These are phyloP conservation scores for Mycteria americana DNA, from an alignment of 2,797 vertebrate species.

Conservation along the genomic window DNA sequence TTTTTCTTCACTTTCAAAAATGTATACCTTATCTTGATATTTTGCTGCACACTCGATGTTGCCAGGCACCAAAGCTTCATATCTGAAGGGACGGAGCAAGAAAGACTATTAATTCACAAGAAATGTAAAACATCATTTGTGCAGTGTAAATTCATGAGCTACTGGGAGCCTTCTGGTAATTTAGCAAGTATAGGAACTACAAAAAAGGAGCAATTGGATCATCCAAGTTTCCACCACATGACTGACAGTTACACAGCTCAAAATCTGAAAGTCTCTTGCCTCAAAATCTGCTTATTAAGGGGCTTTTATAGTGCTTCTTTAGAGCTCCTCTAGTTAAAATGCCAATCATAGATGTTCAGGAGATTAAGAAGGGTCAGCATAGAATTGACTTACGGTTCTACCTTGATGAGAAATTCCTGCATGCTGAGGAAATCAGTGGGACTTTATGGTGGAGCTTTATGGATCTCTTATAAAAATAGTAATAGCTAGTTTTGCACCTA, in stretches of 20 bases:
- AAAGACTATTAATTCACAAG: background rate
- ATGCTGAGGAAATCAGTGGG: background rate
- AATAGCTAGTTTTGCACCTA: background rate
- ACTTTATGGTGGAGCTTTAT: background rate
- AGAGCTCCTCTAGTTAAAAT: background rate
- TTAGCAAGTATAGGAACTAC: background rate
- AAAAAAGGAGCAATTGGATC: background rate
- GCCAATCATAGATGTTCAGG: background rate
- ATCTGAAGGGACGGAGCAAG: slow-evolving; percentile 74
- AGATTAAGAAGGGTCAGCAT: background rate
- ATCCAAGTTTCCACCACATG: background rate
- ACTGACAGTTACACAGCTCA: background rate
- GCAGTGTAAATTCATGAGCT: background rate
- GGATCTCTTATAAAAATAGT: background rate
- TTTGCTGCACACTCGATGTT: slow-evolving; percentile 82
- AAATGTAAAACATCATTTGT: background rate
- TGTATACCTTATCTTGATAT: slow-evolving; percentile 84
- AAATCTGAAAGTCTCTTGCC: background rate
- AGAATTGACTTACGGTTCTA: background rate
- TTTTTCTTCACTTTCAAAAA: slow-evolving; percentile 87
- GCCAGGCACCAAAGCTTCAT: slow-evolving; percentile 89
- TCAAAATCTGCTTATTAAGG: background rate
- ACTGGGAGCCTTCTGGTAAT: background rate
- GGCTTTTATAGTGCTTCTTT: background rate
- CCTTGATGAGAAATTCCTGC: background rate